Base-by-base conservation (phyloP, 2,888 invertebrate genomes). In the Drosophila anceps region DNA sequence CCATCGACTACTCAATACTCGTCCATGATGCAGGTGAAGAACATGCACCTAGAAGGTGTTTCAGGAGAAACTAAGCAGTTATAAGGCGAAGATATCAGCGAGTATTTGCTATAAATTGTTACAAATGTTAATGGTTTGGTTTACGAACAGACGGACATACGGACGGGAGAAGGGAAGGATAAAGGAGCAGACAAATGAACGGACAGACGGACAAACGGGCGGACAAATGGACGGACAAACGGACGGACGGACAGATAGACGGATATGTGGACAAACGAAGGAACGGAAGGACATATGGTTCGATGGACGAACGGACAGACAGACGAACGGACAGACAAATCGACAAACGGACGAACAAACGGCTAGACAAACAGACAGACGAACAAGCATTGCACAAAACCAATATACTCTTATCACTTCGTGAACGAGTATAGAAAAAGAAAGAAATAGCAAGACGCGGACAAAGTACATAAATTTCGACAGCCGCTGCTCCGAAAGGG, bases 381-480 rank as follows among this genome's bases (percentile, higher is more conserved):
- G n/a, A 13, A 13, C 5, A 20, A 12, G n/a, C 0, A 7, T 1
- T 44, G 15, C 15, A n/a, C n/a, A 1, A n/a, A 12, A 2, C 48
- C 12, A 48, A 48, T 48, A 29, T 3, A 48, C 48, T 48, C 29
- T 0, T 4, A 10, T 48, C 48, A 18, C 2, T 29, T 29, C 3
- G 10, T 12, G 9, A 18, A 10, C 48, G 67, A 33, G 44, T 48
- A 43, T 33, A 33, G 62, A 57, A 74, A 74, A 59, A 33, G 39
- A 46, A 73, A 67, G 64, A 58, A 69, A 76, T 65, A 62, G 67
- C 63, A 70, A 67, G 73, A 79, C 79, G 88, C 79, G 76, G 77
- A 73, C 73, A 73, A 88, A 84, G 86, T 84, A 84, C 86, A 84
- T 84, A 85, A 88, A 84, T 84, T 84, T 84, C 75, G 78, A 84